Evolutionary conservation across 2,888 invertebrate species (phyloP), one percentile per base, ranked within the genome.

Genomic region (Bellardia pandia): DNA sequence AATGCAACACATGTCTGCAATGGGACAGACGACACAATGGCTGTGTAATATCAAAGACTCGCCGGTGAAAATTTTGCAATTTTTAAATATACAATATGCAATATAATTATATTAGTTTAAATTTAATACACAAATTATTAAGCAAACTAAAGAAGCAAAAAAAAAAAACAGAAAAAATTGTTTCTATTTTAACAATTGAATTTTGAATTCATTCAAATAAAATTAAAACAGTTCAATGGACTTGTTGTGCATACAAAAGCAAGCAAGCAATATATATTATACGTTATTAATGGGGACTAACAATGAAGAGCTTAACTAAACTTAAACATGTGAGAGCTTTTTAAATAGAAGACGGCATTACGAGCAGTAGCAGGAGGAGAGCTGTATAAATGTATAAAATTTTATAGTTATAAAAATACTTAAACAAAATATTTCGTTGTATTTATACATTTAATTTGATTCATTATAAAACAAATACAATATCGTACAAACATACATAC

Each of bases 131-230:
- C 60, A 79, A 79, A 78, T 68, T 42, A 78, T 45, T 51, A 51
- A 51, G 14, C n/a, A 51, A 51, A 14, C 6, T n/a, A 45, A 11
- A 51, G 51, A 51, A 56, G 48, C 2, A 3, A 5, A 14, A 23
- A n/a, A 30, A 3, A 45, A 13, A 45, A 45, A 45, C 3, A 4
- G 58, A 45, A 16, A 56, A 69, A 78, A 42, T 75, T 77, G 5
- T 45, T 16, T 53, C 68, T 68, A 53, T 16, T 53, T 79, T 16
- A 68, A 68, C 72, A 81, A 82, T 86, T 86, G 72, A 81, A 86
- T 86, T 86, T 85, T 75, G 71, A 80, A 80, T 85, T 85, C 48
- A 76, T 85, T 85, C 76, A 80, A 76, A 33, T 74, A 69, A 80
- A 53, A 72, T 66, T 37, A 58, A 79, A 85, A 66, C 77, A 72